Evolutionary conservation across 1,140 invertebrate genomes (phyloP), one percentile per base, ranked within the genome.

Genomic region (Eueides isabella): DNA sequence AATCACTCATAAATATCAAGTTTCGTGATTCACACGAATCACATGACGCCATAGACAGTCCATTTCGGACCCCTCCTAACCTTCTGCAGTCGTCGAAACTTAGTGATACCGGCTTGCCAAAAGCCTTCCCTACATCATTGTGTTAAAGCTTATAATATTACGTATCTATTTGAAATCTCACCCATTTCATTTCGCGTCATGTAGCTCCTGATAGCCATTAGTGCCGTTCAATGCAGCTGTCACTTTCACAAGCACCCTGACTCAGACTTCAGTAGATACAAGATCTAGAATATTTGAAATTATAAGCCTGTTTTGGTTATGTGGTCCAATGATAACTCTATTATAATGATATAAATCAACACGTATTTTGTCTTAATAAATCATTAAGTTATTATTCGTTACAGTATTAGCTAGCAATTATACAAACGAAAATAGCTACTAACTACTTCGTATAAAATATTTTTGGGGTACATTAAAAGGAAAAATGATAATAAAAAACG

Each of bases 191-290:
- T 78, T 78, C 77, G 68, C 72, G 74, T 79, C 77, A 76, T 75
- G 75, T 77, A 73, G 73, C 71, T 77, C 31, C 62, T 76, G 76
- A 83, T 62, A 78, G 75, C 80, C 81, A 86, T 84, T 86, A 84
- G 77, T 78, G 78, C 64, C 68, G 70, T 78, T 78, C 66, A 75
- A 61, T 78, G 78, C 84, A 84, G 84, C 84, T 86, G 84, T 84
- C 81, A 83, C 74, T 80, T 85, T 85, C 83, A 77, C 83, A 83
- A 77, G 78, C 77, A 67, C 55, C 72, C 77, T 79, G 77, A 79
- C 74, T 75, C 74, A 74, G 69, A 71, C 71, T 79, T 76, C 72
- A 76, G 68, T 79, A 67, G 69, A 75, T 67, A 75, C 74, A 71
- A 71, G 55, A 66, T 75, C 67, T 64, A 48, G 72, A 74, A 55